Conservation (phyloP, 2,113 vertebrate species). For the Lichenostomus cassidix region DNA sequence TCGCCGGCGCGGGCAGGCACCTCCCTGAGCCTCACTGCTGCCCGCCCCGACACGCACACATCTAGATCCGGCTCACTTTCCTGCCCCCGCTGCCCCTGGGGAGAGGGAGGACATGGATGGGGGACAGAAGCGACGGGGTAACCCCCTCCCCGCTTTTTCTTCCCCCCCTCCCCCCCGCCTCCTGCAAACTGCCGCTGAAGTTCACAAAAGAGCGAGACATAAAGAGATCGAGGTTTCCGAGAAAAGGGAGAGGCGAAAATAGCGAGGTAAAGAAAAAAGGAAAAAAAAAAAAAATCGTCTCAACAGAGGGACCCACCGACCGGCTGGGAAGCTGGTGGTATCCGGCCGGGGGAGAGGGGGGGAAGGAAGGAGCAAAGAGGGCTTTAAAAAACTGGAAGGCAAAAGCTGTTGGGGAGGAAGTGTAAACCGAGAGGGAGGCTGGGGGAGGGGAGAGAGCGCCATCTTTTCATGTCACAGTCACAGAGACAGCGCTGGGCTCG, state of each 20-base stretch:
- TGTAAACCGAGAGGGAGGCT: constrained; percentile 68
- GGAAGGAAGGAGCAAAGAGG: neutral
- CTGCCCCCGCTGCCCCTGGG: neutral
- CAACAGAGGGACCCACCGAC: constrained; percentile 45
- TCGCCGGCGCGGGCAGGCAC: neutral
- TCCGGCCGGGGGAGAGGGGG: constrained; percentile 26
- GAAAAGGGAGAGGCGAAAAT: constrained; percentile 55
- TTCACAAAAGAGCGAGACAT: constrained; percentile 70
- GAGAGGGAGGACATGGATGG: neutral
- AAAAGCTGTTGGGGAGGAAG: constrained; percentile 67
- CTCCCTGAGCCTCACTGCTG: neutral
- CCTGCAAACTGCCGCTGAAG: constrained; percentile 60
- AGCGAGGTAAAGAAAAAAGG: neutral
- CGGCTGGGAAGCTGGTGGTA: constrained; percentile 59
- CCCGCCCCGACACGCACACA: neutral
- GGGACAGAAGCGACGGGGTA: constrained; percentile 11
- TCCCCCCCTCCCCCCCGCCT: neutral
- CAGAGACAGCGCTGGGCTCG: constrained; percentile 70
- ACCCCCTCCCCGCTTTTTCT: constrained; percentile 12
- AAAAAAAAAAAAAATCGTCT: neutral
- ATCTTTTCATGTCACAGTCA: constrained; percentile 81
- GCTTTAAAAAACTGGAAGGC: constrained; percentile 51
- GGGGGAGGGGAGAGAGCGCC: constrained; percentile 75
- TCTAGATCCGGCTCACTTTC: neutral
- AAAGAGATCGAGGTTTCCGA: constrained; percentile 67